Percentiles rank a stretch among this genome's conserved stretches.
These are phyloP conservation scores for Gracilinanus agilis DNA, from an alignment of 2,113 vertebrate species.

Conservation along the genomic window DNA sequence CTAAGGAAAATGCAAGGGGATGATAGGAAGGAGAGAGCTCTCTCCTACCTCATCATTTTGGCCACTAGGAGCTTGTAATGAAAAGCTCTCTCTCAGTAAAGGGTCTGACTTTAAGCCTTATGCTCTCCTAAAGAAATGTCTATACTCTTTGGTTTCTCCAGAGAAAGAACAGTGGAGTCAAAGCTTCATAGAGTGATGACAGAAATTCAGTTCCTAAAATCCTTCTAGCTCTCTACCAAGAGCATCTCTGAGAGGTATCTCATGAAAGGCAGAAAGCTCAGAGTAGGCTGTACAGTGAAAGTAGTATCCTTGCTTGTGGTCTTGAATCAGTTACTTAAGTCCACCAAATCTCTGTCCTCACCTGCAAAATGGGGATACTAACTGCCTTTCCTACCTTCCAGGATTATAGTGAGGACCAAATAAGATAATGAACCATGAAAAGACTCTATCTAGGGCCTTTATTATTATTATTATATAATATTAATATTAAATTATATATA, in stretches of 20 bases:
- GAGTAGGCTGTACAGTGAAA: not conserved
- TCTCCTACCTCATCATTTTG: slow-evolving; percentile 2
- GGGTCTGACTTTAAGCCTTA: not conserved
- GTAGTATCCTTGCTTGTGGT: not conserved
- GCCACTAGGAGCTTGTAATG: not conserved
- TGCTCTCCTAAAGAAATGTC: not conserved
- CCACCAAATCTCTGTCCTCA: not conserved
- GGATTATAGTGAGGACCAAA: not conserved
- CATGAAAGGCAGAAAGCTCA: not conserved
- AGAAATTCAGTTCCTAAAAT: not conserved
- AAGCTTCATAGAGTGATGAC: not conserved
- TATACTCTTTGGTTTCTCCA: not conserved
- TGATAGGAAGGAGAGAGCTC: not conserved
- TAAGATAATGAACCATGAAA: not conserved
- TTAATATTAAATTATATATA: no score
- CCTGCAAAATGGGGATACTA: not conserved
- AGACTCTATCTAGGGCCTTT: not conserved
- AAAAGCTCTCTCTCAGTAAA: not conserved
- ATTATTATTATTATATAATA: no score
- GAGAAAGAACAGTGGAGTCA: not conserved
- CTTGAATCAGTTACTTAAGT: not conserved
- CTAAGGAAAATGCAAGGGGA: not conserved
- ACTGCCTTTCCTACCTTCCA: not conserved
- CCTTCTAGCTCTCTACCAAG: not conserved
- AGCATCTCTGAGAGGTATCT: not conserved